phyloP scores from a whole-genome alignment of 30 jellyfish, hydroid and myxozoan genomes.

The Pelagia noctiluca region DNA sequence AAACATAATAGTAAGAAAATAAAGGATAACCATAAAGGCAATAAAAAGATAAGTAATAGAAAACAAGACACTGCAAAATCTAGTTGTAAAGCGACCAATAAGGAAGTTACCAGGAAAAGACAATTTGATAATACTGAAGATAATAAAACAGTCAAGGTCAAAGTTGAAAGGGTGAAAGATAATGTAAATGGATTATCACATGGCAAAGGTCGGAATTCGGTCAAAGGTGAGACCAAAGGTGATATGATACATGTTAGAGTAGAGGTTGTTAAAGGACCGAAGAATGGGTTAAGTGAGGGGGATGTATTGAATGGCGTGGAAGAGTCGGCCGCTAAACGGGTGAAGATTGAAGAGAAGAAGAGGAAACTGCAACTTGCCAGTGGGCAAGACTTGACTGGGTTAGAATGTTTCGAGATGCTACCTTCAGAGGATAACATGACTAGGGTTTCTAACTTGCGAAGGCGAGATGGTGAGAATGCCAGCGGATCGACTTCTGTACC shows the following conservation, averaged over 20 bases:
- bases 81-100: neutral
- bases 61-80: no score
- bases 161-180: neutral
- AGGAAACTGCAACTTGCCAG: conserved; percentile 19
- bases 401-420: conserved; percentile 65
- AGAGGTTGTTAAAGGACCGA: conserved; percentile 6
- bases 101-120: neutral
- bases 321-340: conserved; percentile 15
- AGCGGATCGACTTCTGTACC: neutral
- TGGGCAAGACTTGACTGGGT: conserved; percentile 49
- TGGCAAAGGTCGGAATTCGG: neutral
- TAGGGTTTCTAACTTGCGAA: no score
- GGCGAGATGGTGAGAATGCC: neutral
- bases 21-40: neutral
- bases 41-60: neutral
- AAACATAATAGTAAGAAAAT: neutral
- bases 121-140: neutral
- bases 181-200: neutral
- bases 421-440: conserved; percentile 38
- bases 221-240: conserved; percentile 21
- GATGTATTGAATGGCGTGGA: neutral
- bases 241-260: conserved; percentile 10
- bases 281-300: no score
- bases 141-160: neutral
- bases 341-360: conserved; percentile 47